Evolutionary conservation across 2,888 invertebrate genomes (phyloP), one percentile per base, ranked within the genome.

Genomic region (Orgyia antiqua): DNA sequence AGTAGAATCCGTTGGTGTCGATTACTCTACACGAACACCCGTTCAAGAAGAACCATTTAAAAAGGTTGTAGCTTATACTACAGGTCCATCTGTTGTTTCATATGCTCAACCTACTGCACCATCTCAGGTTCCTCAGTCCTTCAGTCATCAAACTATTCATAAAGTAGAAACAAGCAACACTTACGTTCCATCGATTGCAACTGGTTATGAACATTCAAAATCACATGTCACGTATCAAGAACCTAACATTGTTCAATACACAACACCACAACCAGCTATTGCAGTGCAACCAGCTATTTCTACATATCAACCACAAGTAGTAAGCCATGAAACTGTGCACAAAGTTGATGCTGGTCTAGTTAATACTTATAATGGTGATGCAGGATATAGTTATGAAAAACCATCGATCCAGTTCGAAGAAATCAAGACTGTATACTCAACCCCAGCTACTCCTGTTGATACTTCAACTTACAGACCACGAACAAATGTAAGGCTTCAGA

Each of bases 61-160:
- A 40, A 83, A 76, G 51, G 23, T 75, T 1, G 68, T 78, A 10
- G 83, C 84, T 18, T 86, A 86, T 32, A 83, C 84, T 2, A 83
- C 83, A 27, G 80, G 82, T 3, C 62, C 77, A 2, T 45, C 65
- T 13, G 42, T 63, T 1, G 44, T 51, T 27, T 51, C 67, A 8
- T 76, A 68, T 33, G 59, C 50, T 18, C 68, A 70, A 39, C 70
- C 79, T 3, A 62, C 71, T 7, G 51, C 57, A 4, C 46, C 72
- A 11, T 57, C 69, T 1, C 68, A 67, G 13, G 56, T 52, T 10
- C 75, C 80, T 13, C 73, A 74, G 33, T 51, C 68, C 2, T 75
- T 64, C 37, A 73, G 72, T 38, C 80, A 82, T 27, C 69, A 78
- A 35, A 73, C 71, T 6, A 58, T 71, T 13, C 73, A 74, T 34